Conservation (phyloP, 2,113 vertebrate genomes). For the Gallinago undulata region DNA sequence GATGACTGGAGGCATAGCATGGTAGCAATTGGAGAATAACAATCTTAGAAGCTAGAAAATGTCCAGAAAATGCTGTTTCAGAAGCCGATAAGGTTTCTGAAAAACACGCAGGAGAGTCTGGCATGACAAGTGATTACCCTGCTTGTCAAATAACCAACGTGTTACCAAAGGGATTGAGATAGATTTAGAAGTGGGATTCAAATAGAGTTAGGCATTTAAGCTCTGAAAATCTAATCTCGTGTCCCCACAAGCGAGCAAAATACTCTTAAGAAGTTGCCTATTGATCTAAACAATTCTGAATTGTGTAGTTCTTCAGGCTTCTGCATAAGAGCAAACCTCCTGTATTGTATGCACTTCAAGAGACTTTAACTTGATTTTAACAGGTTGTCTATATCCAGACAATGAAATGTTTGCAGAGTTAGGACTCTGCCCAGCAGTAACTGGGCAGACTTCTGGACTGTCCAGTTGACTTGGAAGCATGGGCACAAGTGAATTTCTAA, state of each 20-base stretch:
- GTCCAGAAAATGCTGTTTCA: neutral
- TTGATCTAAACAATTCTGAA: neutral
- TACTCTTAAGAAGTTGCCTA: neutral
- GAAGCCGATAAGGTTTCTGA: neutral
- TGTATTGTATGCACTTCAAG: neutral
- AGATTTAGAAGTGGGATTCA: constrained; percentile 22
- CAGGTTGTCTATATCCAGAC: neutral
- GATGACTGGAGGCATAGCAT: neutral
- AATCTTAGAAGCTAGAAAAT: neutral
- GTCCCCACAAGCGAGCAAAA: neutral
- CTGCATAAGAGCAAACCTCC: neutral
- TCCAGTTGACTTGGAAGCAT: neutral
- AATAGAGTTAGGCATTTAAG: constrained; percentile 18
- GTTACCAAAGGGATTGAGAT: neutral
- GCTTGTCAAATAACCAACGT: neutral
- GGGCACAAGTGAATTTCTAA: neutral
- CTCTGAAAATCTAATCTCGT: constrained; percentile 10
- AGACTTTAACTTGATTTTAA: neutral
- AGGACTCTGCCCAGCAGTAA: neutral
- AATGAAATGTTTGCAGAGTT: neutral
- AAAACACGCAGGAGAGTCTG: neutral
- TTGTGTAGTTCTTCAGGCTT: neutral
- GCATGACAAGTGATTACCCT: neutral
- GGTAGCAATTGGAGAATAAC: neutral
- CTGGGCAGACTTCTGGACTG: neutral